Percentiles rank a stretch among this genome's conserved stretches.
Evolutionary conservation across 1,140 invertebrate genomes (phyloP).

Genomic region (Drosophila orosa): DNA sequence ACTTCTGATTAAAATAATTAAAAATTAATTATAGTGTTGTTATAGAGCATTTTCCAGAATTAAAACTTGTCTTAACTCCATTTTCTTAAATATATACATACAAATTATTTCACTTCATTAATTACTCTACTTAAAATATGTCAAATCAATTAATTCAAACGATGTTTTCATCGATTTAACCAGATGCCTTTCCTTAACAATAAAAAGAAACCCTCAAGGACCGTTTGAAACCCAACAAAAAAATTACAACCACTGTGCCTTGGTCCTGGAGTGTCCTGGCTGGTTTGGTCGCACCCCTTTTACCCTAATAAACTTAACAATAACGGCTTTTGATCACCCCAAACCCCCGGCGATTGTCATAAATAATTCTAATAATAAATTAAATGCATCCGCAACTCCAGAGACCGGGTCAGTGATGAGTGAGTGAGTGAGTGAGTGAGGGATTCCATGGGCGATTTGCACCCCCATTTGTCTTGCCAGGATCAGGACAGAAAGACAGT

Average conservation of each 20-base stretch:
- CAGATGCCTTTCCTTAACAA: background rate
- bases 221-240: background rate
- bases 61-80: too few relatives aligned
- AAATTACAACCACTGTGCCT: constrained; percentile 59
- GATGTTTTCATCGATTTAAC: background rate
- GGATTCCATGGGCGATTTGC: constrained; percentile 67
- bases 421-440: constrained; percentile 49
- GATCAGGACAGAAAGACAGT: constrained; percentile 66
- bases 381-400: constrained; percentile 80
- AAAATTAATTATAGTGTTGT: too few relatives aligned
- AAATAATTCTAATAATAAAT: constrained; percentile 84
- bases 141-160: background rate
- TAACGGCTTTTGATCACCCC: constrained; percentile 79
- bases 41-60: too few relatives aligned
- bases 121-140: background rate
- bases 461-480: constrained; percentile 80
- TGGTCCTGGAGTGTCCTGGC: constrained; percentile 1
- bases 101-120: too few relatives aligned
- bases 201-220: constrained; percentile 7
- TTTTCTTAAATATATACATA: background rate
- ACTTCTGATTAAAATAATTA: too few relatives aligned
- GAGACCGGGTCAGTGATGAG: constrained; percentile 60
- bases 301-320: constrained; percentile 81
- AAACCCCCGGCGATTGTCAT: constrained; percentile 58
- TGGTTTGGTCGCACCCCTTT: constrained; percentile 57